Conservation (phyloP, 2,888 invertebrate genomes). For the Leucoptera coffeella region DNA sequence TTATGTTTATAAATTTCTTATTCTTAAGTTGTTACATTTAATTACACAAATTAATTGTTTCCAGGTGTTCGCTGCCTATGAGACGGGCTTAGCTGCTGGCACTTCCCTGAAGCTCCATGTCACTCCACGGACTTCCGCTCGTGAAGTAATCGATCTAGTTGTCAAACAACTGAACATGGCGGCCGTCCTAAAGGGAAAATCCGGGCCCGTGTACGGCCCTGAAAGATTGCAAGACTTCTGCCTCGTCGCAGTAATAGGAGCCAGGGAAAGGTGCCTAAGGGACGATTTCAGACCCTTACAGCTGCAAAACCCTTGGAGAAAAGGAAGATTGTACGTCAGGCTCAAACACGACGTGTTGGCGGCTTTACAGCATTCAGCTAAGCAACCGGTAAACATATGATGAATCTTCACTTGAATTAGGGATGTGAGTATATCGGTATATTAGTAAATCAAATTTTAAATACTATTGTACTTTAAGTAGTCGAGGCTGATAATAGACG, state of each 20-base stretch:
- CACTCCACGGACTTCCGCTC: constrained; percentile 85
- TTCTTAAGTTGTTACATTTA: too few relatives aligned
- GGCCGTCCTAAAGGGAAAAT: constrained; percentile 74
- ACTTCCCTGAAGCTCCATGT: constrained; percentile 92
- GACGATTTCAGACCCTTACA: constrained; percentile 93
- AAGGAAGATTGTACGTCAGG: constrained; percentile 86
- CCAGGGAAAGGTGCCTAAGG: constrained; percentile 85
- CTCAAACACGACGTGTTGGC: constrained; percentile 86
- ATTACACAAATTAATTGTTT: constrained; percentile 13
- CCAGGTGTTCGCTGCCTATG: constrained; percentile 93
- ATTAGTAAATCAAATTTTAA: too few relatives aligned
- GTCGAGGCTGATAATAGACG: too few relatives aligned
- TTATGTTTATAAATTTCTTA: too few relatives aligned
- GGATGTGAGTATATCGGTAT: too few relatives aligned
- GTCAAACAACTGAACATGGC: constrained; percentile 95
- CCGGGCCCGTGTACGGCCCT: constrained; percentile 78
- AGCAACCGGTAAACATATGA: constrained; percentile 65
- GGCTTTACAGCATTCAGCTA: constrained; percentile 81
- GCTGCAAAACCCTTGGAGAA: constrained; percentile 93
- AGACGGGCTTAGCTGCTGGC: constrained; percentile 88
- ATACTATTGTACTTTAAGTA: too few relatives aligned
- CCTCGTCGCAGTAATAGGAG: constrained; percentile 92
- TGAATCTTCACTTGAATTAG: constrained; percentile 6
- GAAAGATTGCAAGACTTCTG: constrained; percentile 86
- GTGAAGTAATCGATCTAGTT: constrained; percentile 92